These are phyloP conservation scores for Eutolmus rufibarbis DNA, from an alignment of 2,888 invertebrate species.

Conservation along the genomic window DNA sequence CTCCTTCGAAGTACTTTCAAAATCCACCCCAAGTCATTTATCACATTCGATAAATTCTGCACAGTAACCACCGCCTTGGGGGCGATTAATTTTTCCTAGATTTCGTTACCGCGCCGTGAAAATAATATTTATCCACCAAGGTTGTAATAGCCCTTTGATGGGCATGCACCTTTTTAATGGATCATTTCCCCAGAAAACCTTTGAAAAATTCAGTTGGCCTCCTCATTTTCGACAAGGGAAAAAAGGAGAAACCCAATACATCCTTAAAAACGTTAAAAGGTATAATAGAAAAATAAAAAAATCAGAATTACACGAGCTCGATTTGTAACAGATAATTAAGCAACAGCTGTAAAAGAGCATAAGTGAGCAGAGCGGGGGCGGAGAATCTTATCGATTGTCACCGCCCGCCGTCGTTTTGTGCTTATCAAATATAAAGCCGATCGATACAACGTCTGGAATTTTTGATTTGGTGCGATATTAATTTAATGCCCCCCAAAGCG, in stretches of 20 bases:
- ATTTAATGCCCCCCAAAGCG: not conserved
- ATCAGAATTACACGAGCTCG: not conserved
- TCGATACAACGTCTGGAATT: not conserved
- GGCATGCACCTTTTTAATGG: not conserved
- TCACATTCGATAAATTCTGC: not conserved
- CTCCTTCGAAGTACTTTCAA: not conserved
- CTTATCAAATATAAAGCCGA: not conserved
- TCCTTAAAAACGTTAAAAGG: not conserved
- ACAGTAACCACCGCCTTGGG: not conserved
- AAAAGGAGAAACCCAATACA: not conserved
- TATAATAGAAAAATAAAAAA: not conserved
- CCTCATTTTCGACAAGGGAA: not conserved
- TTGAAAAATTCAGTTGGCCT: not conserved
- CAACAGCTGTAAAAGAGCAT: not conserved
- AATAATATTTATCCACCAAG: not conserved
- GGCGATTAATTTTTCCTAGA: not conserved
- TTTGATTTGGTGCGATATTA: not conserved
- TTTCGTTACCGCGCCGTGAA: not conserved
- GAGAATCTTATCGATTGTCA: not conserved
- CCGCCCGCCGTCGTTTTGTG: not conserved
- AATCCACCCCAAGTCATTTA: not conserved
- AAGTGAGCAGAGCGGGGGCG: not conserved
- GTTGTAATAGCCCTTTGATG: not conserved
- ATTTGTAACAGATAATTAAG: not conserved
- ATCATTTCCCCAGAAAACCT: not conserved